Evolutionary conservation across 2,113 vertebrate genomes (phyloP), one percentile per base, ranked within the genome.

Genomic region (Neofelis nebulosa): DNA sequence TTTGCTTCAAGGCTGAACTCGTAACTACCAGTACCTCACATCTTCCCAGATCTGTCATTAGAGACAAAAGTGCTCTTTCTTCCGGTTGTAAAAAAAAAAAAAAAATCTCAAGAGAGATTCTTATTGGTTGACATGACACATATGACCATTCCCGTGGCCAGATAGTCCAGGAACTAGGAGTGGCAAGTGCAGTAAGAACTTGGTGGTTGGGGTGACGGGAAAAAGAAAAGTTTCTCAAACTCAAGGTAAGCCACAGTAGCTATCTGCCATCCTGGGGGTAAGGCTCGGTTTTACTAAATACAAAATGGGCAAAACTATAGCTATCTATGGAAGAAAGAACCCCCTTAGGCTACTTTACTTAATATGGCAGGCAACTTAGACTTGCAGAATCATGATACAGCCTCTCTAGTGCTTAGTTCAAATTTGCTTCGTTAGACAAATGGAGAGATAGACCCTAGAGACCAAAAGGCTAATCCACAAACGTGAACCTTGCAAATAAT

Each of bases 401-500:
- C 21, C 50, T 55, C 6, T 65, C 29, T 55, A 61, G 7, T 3
- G 33, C 31, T 94, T 71, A 31, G 15, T 57, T 31, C 65, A 86
- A 69, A 94, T 38, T 48, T 3, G 19, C 12, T 80, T 91, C 27
- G 9, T 71, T 92, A 9, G 16, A 50, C 31, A 38, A n/a, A 13
- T 25, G 2, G 29, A 27, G 23, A 81, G 48, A 73, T 9, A 85
- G 8, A 92, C 1, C 36, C 7, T 38, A 63, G 68, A 79, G 19
- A 86, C 91, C 73, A n/a, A 16, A 79, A 93, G 91, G 15, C 21
- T 55, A 25, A 52, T 85, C 50, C 48, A 74, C 41, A 69, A 6
- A 31, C 5, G 45, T 36, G 65, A 92, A 63, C 52, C 45, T 84
- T 33, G 29, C 66, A 84, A 73, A 21, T 36, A 66, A 66, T 38